Evolutionary conservation across 1,140 invertebrate species (phyloP).

Genomic region (Papilio machaon): DNA sequence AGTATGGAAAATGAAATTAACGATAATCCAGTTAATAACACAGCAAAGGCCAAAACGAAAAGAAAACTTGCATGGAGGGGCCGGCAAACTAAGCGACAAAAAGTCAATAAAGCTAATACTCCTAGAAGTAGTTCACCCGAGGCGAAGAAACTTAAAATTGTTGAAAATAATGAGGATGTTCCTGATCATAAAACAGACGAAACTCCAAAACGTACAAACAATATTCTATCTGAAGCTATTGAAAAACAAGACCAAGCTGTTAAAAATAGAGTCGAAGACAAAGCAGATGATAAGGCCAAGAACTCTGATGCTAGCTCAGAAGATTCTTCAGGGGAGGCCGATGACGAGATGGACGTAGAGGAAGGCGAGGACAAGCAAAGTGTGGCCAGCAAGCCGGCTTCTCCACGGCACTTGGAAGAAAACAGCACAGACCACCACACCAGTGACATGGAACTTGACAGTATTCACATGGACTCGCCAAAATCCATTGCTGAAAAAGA

Average conservation of each 20-base stretch:
- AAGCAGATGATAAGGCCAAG: slow-evolving; percentile 81
- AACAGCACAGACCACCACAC: slow-evolving; percentile 75
- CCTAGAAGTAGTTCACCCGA: slow-evolving; percentile 54
- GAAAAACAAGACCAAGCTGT: slow-evolving; percentile 43
- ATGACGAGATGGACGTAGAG: slow-evolving; percentile 85
- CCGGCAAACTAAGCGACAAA: slow-evolving; percentile 59
- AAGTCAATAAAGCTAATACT: slow-evolving; percentile 49
- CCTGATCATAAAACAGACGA: slow-evolving; percentile 63
- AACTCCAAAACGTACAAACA: slow-evolving; percentile 54
- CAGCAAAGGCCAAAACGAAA: slow-evolving; percentile 70
- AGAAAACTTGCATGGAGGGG: slow-evolving; percentile 73
- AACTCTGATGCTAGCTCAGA: slow-evolving; percentile 81
- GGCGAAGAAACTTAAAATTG: slow-evolving; percentile 65
- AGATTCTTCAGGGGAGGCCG: slow-evolving; percentile 84
- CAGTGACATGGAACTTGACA: slow-evolving; percentile 79
- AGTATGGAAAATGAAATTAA: slow-evolving; percentile 58
- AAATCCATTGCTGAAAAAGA: slow-evolving; percentile 77
- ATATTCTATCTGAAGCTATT: slow-evolving; percentile 47
- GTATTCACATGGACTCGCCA: slow-evolving; percentile 77
- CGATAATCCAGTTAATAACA: slow-evolving; percentile 50
- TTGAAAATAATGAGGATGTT: slow-evolving; percentile 49
- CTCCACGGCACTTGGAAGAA: slow-evolving; percentile 65
- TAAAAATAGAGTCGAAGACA: slow-evolving; percentile 59
- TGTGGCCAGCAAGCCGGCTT: slow-evolving; percentile 63
- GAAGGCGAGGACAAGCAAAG: slow-evolving; percentile 76